Evolutionary conservation across 2,888 invertebrate genomes (phyloP).

Genomic region (Onthophagus sagittarius): DNA sequence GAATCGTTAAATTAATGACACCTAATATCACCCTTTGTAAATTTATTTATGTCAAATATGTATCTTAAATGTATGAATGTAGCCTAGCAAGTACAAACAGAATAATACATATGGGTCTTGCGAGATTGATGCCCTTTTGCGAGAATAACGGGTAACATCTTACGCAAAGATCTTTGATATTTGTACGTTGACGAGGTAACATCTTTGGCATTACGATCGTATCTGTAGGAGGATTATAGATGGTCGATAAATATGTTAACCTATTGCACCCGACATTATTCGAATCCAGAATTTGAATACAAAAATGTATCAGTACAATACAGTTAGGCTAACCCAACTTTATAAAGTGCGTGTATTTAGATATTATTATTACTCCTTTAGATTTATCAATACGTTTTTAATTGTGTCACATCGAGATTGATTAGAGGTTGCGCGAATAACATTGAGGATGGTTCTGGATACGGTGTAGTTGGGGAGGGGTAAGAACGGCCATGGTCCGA

Average conservation of each 20-base stretch:
- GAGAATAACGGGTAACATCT: neutral
- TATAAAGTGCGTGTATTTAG: neutral
- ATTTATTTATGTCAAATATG: too few relatives aligned
- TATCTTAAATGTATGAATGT: too few relatives aligned
- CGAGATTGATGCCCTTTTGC: neutral
- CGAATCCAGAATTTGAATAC: neutral
- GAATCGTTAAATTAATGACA: too few relatives aligned
- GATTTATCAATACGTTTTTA: neutral
- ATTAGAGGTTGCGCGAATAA: neutral
- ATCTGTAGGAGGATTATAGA: neutral
- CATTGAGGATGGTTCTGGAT: neutral
- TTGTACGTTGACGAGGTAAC: neutral
- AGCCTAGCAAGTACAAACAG: neutral
- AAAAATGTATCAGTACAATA: too few relatives aligned
- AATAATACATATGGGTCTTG: neutral
- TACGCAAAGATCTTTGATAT: neutral
- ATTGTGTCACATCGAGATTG: neutral
- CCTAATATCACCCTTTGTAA: too few relatives aligned
- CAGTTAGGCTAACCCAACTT: neutral
- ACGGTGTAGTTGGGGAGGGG: neutral
- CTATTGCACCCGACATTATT: neutral
- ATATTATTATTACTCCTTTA: too few relatives aligned
- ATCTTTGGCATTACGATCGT: neutral
- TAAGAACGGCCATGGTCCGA: neutral
- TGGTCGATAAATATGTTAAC: neutral